Conservation (phyloP, 2,797 vertebrate species). For the Dromococcyx pavoninus region DNA sequence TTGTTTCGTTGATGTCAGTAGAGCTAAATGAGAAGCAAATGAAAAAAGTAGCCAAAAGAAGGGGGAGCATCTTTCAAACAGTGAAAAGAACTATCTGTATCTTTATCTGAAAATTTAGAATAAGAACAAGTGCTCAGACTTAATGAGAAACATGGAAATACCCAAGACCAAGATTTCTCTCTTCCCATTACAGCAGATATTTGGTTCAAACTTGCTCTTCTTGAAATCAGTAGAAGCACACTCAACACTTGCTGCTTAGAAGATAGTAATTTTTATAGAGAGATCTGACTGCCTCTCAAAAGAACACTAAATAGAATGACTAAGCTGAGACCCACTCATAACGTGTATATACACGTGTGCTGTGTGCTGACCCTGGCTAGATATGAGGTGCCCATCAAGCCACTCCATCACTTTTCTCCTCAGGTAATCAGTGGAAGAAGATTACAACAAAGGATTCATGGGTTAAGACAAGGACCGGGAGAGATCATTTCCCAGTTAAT, state of each 20-base stretch:
- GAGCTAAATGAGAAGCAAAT: background rate
- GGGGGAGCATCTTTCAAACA: background rate
- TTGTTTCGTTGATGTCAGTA: background rate
- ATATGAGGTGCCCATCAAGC: background rate
- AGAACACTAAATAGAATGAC: background rate
- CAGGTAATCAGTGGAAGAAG: background rate
- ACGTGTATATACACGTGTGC: background rate
- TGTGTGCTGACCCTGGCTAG: background rate
- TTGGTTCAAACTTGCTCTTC: background rate
- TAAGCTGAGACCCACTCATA: background rate
- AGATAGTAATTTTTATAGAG: background rate
- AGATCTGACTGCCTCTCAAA: background rate
- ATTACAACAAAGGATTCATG: rapidly evolving
- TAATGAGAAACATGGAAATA: background rate
- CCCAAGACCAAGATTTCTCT: background rate
- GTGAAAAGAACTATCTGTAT: background rate
- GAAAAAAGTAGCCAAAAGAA: background rate
- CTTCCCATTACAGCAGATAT: background rate
- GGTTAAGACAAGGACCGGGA: background rate
- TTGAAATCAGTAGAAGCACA: background rate
- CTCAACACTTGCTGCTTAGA: background rate
- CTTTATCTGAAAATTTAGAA: background rate
- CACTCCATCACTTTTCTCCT: background rate
- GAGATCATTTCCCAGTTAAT: background rate
- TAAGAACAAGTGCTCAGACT: background rate